Percentiles rank a stretch among this genome's conserved stretches.
Conservation (phyloP, 2,113 vertebrate genomes). For the Saguinus midas region DNA sequence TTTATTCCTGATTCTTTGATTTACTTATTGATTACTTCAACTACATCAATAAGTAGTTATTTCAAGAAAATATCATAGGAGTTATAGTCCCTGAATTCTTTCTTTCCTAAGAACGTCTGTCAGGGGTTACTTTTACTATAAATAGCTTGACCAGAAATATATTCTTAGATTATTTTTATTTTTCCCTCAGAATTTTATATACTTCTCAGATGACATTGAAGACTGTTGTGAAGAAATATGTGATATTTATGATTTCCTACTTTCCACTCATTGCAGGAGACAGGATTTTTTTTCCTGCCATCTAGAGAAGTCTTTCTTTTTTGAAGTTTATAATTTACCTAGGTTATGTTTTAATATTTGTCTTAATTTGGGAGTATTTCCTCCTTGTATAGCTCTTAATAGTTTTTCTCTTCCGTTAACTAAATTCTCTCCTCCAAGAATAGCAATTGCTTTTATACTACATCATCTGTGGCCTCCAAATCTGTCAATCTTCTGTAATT, state of each 20-base stretch:
- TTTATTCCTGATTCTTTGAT: neutral
- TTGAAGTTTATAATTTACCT: neutral
- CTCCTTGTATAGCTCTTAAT: neutral
- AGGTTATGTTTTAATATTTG: neutral
- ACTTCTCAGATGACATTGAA: constrained; percentile 6
- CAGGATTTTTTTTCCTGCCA: neutral
- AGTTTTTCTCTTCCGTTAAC: neutral
- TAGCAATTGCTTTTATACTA: neutral
- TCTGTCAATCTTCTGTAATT: neutral
- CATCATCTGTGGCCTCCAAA: constrained; percentile 20
- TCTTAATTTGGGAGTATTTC: neutral
- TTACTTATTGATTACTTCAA: neutral
- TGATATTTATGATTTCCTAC: constrained; percentile 8
- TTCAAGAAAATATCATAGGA: neutral
- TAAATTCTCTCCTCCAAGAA: neutral
- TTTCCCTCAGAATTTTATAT: constrained; percentile 17
- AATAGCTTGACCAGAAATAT: neutral
- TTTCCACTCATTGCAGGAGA: neutral
- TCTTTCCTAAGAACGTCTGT: neutral
- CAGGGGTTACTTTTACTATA: neutral
- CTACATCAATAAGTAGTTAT: neutral
- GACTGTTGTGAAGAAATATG: neutral
- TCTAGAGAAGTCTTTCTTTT: neutral
- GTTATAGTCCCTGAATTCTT: neutral
- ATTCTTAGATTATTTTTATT: constrained; percentile 15